Evolutionary conservation across 1,140 invertebrate species (phyloP).

Genomic region (Drosophila tristis): DNA sequence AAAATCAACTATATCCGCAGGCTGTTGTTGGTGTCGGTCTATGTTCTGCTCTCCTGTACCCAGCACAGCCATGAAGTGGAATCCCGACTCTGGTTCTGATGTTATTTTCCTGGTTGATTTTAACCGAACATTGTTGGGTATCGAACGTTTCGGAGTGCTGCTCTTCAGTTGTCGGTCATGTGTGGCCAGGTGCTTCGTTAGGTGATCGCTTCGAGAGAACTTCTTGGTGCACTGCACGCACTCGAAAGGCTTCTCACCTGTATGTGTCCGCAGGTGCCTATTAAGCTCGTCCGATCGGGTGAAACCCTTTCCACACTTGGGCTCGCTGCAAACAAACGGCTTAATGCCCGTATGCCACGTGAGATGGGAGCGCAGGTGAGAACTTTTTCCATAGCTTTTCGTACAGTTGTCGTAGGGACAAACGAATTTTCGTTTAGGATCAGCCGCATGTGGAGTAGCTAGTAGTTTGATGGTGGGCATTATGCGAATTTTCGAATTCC

Average conservation of each 20-base stretch:
- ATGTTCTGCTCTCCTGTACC: conserved; percentile 39
- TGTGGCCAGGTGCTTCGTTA: conserved; percentile 89
- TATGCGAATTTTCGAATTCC: conserved; percentile 63
- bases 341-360: conserved; percentile 84
- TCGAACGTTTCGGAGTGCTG: conserved; percentile 59
- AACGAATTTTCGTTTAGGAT: conserved; percentile 75
- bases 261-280: conserved; percentile 87
- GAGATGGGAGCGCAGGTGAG: conserved; percentile 79
- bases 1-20: conserved; percentile 22
- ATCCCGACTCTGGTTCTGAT: conserved; percentile 62
- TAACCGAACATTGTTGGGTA: conserved; percentile 28
- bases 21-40: conserved; percentile 41
- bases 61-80: conserved; percentile 75
- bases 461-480: conserved; percentile 73
- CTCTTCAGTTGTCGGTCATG: conserved; percentile 68
- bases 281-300: conserved; percentile 83
- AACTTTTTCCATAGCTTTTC: conserved; percentile 83
- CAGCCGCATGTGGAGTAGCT: conserved; percentile 62
- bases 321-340: conserved; percentile 86
- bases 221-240: conserved; percentile 90
- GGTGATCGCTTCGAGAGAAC: conserved; percentile 93
- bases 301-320: conserved; percentile 86
- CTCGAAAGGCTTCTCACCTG: conserved; percentile 91
- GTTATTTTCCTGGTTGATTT: conserved; percentile 55
- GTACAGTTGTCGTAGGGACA: conserved; percentile 80